Conservation (phyloP, 1,140 invertebrate genomes). For the Paramacrobiotus metropolitanus region DNA sequence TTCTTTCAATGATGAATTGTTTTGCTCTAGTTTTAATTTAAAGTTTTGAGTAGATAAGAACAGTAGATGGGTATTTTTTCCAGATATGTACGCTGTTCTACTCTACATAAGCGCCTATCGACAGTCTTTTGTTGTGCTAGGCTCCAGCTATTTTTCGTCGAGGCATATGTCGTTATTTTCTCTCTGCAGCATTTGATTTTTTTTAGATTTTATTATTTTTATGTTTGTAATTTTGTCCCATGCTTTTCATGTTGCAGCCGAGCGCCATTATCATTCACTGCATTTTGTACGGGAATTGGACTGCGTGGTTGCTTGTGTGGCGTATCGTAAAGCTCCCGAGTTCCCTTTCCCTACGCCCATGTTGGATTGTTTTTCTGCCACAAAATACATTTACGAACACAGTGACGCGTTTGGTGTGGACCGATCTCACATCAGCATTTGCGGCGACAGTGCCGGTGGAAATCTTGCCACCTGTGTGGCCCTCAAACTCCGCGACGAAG, state of each 20-base stretch:
- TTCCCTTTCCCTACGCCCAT: conserved; percentile 17
- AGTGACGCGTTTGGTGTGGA: conserved; percentile 13
- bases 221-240: too few relatives aligned
- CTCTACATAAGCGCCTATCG: too few relatives aligned
- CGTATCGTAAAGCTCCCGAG: conserved; percentile 18
- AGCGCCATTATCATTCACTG: neutral
- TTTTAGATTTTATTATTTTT: too few relatives aligned
- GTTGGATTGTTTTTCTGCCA: conserved; percentile 18
- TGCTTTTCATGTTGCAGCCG: neutral
- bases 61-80: too few relatives aligned
- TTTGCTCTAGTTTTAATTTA: too few relatives aligned
- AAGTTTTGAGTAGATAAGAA: too few relatives aligned
- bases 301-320: neutral
- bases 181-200: too few relatives aligned
- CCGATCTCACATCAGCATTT: conserved; percentile 5
- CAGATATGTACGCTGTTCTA: too few relatives aligned
- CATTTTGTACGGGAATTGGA: neutral
- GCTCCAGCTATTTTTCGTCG: too few relatives aligned
- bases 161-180: too few relatives aligned
- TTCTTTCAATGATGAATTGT: too few relatives aligned
- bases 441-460: conserved; percentile 18
- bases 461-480: conserved; percentile 19
- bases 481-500: conserved; percentile 7
- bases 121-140: too few relatives aligned
- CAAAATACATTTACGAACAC: conserved; percentile 13